Evolutionary conservation across 2,888 invertebrate genomes (phyloP), one percentile per base, ranked within the genome.

Genomic region (Hofmannophila pseudospretella): DNA sequence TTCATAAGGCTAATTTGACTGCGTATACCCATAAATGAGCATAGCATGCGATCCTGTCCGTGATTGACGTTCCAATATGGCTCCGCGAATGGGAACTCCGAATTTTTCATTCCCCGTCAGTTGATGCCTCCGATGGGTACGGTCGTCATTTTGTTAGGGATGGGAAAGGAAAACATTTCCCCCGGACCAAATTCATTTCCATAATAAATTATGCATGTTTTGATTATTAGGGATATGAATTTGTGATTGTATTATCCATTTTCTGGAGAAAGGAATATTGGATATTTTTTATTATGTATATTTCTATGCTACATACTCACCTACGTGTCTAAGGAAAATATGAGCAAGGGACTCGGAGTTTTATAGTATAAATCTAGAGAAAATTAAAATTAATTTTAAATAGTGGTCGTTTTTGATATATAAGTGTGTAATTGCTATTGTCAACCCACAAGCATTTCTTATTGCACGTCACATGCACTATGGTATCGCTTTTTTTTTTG

Each of bases 41-140:
- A 36, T 16, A 8, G 34, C 39, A 36, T 45, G 40, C 48, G 38
- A 42, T 23, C 19, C 12, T 50, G 39, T 37, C 43, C 51, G 51
- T 53, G 52, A 63, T 55, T 58, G 60, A 58, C 62, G 44, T 54
- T 55, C 61, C 53, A 63, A 59, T 65, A 61, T 45, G 41, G 38
- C 42, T 39, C 46, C 42, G 41, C 34, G 30, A 35, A 43, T 53
- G 8, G n/a, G n/a, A 13, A 13, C 56, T 55, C 58, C 49, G 54
- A n/a, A n/a, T n/a, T 23, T 23, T 23, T 23, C 23, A 23, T 53
- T 55, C 32, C 44, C 30, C 44, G 42, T 36, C 42, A 41, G 40
- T 49, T 23, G n/a, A 23, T 23, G 2, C n/a, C 23, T n/a, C 2
- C 20, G 20, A 26, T 5, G 26, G 26, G 26, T 2, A 9, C 26